Percentiles rank a stretch among this genome's conserved stretches.
phyloP scores from a whole-genome alignment of 1,140 invertebrate genomes.

The Drosophila lacteicornis region DNA sequence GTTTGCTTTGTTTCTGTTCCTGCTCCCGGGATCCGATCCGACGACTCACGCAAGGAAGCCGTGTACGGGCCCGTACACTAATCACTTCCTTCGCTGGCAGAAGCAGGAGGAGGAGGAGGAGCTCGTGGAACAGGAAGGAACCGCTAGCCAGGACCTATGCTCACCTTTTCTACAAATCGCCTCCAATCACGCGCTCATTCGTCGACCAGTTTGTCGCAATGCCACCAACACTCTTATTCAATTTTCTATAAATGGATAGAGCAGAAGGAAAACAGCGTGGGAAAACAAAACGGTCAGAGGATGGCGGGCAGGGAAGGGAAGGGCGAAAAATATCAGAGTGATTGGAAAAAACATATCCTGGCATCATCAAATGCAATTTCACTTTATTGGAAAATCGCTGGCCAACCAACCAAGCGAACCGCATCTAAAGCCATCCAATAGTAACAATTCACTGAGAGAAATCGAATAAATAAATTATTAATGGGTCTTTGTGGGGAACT shows the following conservation, averaged over 20 bases:
- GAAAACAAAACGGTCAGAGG: background rate
- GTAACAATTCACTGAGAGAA: conserved; percentile 16
- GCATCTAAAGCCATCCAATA: conserved; percentile 46
- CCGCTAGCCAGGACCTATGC: conserved; percentile 27
- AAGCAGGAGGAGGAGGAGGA: background rate
- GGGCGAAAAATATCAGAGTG: conserved; percentile 51
- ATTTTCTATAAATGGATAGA: conserved; percentile 75
- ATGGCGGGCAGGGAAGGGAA: background rate
- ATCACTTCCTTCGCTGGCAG: conserved; percentile 65
- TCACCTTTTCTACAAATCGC: conserved; percentile 58
- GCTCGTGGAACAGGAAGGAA: conserved; percentile 17
- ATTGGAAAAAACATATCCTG: conserved; percentile 72
- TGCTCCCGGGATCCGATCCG: conserved; percentile 25
- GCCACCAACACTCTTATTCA: conserved; percentile 80
- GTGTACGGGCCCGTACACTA: conserved; percentile 47
- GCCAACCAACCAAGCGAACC: conserved; percentile 72
- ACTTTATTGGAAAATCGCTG: conserved; percentile 81
- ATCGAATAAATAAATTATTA: background rate
- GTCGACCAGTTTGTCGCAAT: conserved; percentile 76
- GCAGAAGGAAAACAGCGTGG: conserved; percentile 37
- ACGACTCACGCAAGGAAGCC: conserved; percentile 34
- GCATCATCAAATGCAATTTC: conserved; percentile 80
- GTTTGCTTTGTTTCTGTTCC: conserved; percentile 55
- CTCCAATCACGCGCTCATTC: conserved; percentile 78
- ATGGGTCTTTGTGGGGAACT: too few relatives aligned